These are phyloP conservation scores for Oncorhynchus gorbuscha DNA, from an alignment of 2,113 vertebrate genomes.

Conservation along the genomic window DNA sequence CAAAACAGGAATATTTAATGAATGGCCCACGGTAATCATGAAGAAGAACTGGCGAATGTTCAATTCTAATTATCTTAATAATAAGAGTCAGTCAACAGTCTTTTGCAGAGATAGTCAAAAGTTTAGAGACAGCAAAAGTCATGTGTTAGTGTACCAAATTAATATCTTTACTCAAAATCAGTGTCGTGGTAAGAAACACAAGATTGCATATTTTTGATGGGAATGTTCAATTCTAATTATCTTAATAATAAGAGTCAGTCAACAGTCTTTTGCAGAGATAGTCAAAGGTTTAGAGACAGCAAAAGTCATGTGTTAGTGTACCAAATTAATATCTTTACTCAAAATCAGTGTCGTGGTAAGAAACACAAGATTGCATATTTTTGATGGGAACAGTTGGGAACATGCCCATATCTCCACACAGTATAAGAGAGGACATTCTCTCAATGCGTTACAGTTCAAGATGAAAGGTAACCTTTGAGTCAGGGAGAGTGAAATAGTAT, in stretches of 20 bases:
- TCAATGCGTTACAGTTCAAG: not conserved
- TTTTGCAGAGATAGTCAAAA: not conserved
- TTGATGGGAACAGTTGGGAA: not conserved
- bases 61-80: not conserved
- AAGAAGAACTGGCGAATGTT: not conserved
- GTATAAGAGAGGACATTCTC: conserved; percentile 21
- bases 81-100: not conserved
- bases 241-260: not conserved
- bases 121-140: not conserved
- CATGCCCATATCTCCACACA: not conserved
- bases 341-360: not conserved
- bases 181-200: not conserved
- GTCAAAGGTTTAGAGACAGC: not conserved
- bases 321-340: not conserved
- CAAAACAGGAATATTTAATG: conserved; percentile 66
- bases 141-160: too few species aligned
- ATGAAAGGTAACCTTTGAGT: not conserved
- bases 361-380: not conserved
- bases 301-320: too few species aligned
- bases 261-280: not conserved
- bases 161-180: not conserved
- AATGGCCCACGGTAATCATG: conserved; percentile 44
- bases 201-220: not conserved
- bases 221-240: not conserved
- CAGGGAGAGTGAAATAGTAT: not conserved